A percentile compares a stretch with the other conserved stretches of the same genome.
Conservation (phyloP, 2,888 invertebrate genomes). For the Flabesymbios commensalis region DNA sequence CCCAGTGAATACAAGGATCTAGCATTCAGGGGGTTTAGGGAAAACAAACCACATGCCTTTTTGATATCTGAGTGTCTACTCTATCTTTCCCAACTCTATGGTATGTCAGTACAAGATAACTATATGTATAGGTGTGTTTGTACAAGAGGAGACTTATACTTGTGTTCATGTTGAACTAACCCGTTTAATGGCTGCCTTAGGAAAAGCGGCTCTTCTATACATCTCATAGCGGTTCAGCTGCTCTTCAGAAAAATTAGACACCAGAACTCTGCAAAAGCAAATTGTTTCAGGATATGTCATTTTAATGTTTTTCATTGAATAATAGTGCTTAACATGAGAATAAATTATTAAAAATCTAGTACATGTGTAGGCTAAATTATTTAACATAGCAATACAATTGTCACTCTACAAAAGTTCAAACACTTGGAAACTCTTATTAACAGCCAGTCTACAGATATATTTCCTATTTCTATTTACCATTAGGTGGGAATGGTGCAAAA, state of each 20-base stretch:
- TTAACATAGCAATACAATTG: not conserved
- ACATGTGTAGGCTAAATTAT: not conserved
- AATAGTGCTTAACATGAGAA: not conserved
- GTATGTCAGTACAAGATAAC: no score
- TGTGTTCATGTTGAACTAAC: slow-evolving; percentile 63
- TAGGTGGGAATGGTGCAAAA: no score
- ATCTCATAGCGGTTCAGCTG: slow-evolving; percentile 98
- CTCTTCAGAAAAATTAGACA: slow-evolving; percentile 98
- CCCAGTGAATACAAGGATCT: no score
- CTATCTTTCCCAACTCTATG: no score
- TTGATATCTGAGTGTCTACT: no score
- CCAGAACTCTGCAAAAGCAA: slow-evolving; percentile 74
- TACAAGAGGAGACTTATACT: no score
- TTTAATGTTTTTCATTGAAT: not conserved
- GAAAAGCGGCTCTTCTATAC: slow-evolving; percentile 95
- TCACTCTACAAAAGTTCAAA: not conserved
- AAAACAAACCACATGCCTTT: no score
- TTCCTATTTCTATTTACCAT: no score
- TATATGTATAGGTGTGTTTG: no score
- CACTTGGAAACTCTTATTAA: no score
- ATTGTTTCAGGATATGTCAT: not conserved
- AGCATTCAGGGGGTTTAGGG: no score
- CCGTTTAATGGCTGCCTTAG: slow-evolving; percentile 94
- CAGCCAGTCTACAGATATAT: no score
- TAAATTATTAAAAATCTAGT: not conserved